Base-by-base conservation (phyloP, 2,888 invertebrate genomes). In the Megaustenia siamemsis region DNA sequence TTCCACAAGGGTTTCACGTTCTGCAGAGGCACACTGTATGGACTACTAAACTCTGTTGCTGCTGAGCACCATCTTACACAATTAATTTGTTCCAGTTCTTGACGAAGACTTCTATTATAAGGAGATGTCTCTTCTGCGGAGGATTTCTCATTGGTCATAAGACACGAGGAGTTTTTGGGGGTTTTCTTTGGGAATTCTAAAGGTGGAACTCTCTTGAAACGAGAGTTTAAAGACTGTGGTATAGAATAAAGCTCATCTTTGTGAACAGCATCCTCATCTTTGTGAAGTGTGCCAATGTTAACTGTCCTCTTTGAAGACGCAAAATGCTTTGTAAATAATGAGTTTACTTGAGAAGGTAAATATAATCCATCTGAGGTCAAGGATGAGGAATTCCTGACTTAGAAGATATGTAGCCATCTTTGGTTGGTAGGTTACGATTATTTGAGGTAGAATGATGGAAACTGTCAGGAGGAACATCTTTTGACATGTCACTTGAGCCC, bases 131-230 rank as follows among this genome's bases (percentile, higher is more conserved):
- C 15, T 2, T 15, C 45, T 45, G 8, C 12, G 43, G n/a, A n/a
- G n/a, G n/a, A n/a, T n/a, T n/a, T 71, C n/a, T 71, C 43, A n/a
- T 6, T 15, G 24, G 38, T 4, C 3, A 40, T 24, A 24, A 24
- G 24, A 24, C 18, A 40, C 69, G 71, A 45, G n/a, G 71, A 73
- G 24, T 69, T 24, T 28, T 15, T 73, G 15, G 12, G 18, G 3
- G 60, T 66, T 43, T 78, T 78, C 78, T 63, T 78, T 3, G 63
- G 32, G 32, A 78, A 78, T 28, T 81, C 73, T 12, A 81, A 56
- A 24, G 81, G 81, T n/a, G 81, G 81, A 18, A 40, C 71, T 45
- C 73, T 81, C 24, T 38, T 81, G 53, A 81, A 71, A 5, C n/a
- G 35, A 12, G 71, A 56, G 12, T 43, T 71, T n/a, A 69, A 56